These are phyloP conservation scores for Ichneumoninae sp. DNA, from an alignment of 2,888 invertebrate species.

Conservation along the genomic window DNA sequence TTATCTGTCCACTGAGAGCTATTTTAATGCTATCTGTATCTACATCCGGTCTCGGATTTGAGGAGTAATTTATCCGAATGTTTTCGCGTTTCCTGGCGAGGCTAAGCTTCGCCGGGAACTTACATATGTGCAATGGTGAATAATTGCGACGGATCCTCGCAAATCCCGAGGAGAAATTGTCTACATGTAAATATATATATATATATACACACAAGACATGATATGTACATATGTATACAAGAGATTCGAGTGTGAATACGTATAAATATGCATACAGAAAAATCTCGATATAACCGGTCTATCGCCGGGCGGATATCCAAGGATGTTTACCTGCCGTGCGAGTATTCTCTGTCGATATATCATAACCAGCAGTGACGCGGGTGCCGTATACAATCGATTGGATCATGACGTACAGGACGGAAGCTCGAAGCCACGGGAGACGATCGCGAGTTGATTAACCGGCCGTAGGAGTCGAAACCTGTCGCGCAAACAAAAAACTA, in stretches of 20 bases:
- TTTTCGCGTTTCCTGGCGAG: not conserved
- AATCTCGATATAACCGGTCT: slow-evolving; percentile 53
- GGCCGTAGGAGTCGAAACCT: slow-evolving; percentile 5
- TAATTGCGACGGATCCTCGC: slow-evolving; percentile 25
- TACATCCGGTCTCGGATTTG: no score
- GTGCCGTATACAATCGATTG: slow-evolving; percentile 4
- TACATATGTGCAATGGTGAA: slow-evolving; percentile 7
- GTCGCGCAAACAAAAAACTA: not conserved
- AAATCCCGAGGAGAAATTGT: slow-evolving; percentile 51
- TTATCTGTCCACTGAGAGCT: not conserved
- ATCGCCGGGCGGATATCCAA: slow-evolving; percentile 40
- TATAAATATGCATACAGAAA: slow-evolving; percentile 15
- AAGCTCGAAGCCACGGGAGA: slow-evolving; percentile 5
- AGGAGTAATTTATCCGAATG: not conserved
- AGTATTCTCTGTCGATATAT: slow-evolving; percentile 50
- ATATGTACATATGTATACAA: not conserved
- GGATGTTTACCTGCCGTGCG: slow-evolving; percentile 65
- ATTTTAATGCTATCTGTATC: not conserved
- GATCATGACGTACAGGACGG: slow-evolving; percentile 18
- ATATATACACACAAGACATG: not conserved
- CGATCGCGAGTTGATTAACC: slow-evolving; percentile 26
- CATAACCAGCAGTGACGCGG: slow-evolving; percentile 36
- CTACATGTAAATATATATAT: slow-evolving; percentile 1
- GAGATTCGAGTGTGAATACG: not conserved
- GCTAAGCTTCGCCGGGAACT: slow-evolving; percentile 5